Evolutionary conservation across 1,140 invertebrate genomes (phyloP), one percentile per base, ranked within the genome.

Genomic region (Solenopsis fugax): DNA sequence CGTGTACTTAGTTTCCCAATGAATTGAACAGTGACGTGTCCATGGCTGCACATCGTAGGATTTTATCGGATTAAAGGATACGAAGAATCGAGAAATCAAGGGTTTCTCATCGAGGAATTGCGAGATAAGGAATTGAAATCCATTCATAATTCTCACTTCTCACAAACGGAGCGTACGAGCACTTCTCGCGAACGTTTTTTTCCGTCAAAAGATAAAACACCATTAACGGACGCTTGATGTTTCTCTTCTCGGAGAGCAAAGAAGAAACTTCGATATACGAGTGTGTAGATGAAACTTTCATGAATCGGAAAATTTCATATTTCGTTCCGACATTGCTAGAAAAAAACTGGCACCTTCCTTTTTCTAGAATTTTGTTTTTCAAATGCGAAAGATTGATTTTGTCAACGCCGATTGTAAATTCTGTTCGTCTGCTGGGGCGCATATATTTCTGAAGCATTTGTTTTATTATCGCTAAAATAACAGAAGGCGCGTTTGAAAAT

Each of bases 1-100:
- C 7, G 9, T 54, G 48, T 37, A 10, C 48, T 34, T 1, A 54
- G 18, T 52, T 56, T 34, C 12, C 3, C 71, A 52, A 73, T 73
- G 56, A 77, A 62, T 45, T 29, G 56, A 29, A 62, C 24, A 16
- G 24, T 16, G 41, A 48, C 56, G 56, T 62, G 37, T 45, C 9
- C n/a, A 3, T 24, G 13, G 54, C 37, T 62, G 54, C 13, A 6
- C n/a, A 76, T 45, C 9, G 16, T 60, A 10, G 37, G 2, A 76
- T 45, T 16, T 60, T 58, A 37, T 18, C 21, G 54, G 54, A 60
- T 76, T 76, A 62, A 62, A 77, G 54, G n/a, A 60, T 58, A 76
- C 37, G 54, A 45, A 45, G 37, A 62, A 77, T 60, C 21, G 56
- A 60, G 21, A 16, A 29, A 37, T n/a, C 71, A 24, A 54, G 62